Conservation (phyloP, 1,140 invertebrate genomes). For the Rhagoletis pomonella region DNA sequence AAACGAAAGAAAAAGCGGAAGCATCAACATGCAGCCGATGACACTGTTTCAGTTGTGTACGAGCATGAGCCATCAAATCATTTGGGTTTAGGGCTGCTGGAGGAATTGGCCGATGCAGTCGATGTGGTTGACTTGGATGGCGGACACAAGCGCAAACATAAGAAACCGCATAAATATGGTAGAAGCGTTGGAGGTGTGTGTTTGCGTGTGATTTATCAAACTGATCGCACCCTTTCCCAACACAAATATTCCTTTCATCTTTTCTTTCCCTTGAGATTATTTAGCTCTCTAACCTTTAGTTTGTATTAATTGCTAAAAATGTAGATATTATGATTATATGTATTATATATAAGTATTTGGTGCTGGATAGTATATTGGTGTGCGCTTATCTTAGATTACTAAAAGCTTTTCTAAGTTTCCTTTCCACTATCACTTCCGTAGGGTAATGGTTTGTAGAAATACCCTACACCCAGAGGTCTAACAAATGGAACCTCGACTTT, state of each 20-base stretch:
- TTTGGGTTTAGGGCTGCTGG: constrained; percentile 66
- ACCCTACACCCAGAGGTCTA: not conserved
- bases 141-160: constrained; percentile 63
- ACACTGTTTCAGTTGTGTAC: constrained; percentile 54
- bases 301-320: not conserved
- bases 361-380: not conserved
- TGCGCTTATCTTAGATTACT: not conserved
- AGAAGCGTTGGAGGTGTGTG: constrained; percentile 73
- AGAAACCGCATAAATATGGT: constrained; percentile 71
- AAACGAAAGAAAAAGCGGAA: constrained; percentile 68
- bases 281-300: not conserved
- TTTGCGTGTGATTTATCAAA: constrained; percentile 73
- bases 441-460: constrained; percentile 18
- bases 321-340: not conserved
- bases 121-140: constrained; percentile 58
- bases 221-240: constrained; percentile 69
- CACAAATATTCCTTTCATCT: constrained; percentile 47
- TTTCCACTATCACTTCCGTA: not conserved
- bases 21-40: constrained; percentile 60
- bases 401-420: not conserved
- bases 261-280: not conserved
- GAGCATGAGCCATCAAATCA: constrained; percentile 62
- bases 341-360: not conserved
- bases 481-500: not conserved
- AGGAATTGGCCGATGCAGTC: constrained; percentile 64